These are phyloP conservation scores for Syndactyla subalaris DNA, from an alignment of 2,797 vertebrate genomes.

Conservation along the genomic window DNA sequence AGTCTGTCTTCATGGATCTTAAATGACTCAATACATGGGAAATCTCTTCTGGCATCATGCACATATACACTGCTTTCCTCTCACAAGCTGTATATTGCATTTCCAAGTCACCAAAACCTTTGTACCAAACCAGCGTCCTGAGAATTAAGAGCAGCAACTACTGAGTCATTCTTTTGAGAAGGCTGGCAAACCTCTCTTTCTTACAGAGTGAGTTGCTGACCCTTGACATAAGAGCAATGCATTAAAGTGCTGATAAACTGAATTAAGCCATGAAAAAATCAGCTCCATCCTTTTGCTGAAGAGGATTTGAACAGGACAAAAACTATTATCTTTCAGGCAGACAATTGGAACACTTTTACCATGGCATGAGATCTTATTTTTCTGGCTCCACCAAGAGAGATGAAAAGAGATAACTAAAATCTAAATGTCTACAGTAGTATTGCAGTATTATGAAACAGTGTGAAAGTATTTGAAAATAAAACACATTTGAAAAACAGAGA, in stretches of 20 bases:
- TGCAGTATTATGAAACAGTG: background rate
- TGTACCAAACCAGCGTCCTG: background rate
- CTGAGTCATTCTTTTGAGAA: background rate
- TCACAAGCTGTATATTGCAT: background rate
- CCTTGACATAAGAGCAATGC: background rate
- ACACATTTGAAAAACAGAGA: background rate
- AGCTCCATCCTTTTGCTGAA: background rate
- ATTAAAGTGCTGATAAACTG: background rate
- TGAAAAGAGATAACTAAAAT: background rate
- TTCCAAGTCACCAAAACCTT: background rate
- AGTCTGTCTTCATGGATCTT: background rate
- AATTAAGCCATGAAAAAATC: background rate
- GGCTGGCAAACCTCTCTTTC: background rate
- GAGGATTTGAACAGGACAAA: background rate
- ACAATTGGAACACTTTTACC: background rate
- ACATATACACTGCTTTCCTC: background rate
- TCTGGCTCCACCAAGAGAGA: background rate
- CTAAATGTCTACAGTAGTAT: background rate
- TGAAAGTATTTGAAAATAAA: background rate
- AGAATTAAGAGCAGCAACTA: background rate
- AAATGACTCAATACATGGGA: background rate
- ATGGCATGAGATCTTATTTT: slow-evolving; percentile 1
- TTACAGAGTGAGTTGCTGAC: background rate
- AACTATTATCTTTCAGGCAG: background rate
- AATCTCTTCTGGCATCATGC: background rate